These are phyloP conservation scores for Cerastis leucographa DNA, from an alignment of 2,888 invertebrate species.

Conservation along the genomic window DNA sequence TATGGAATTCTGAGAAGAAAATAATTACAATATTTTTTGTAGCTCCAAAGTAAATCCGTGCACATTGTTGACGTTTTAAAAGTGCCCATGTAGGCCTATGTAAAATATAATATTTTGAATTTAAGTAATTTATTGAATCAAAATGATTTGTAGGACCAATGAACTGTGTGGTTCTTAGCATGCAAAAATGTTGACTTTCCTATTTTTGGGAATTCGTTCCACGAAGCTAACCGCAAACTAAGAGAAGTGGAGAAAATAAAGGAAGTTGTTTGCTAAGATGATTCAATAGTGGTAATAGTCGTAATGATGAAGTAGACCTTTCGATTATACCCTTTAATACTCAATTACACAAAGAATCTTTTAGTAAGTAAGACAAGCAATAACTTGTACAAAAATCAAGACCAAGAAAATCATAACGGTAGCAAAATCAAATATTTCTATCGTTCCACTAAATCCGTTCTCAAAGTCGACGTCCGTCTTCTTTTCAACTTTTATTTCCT, in stretches of 20 bases:
- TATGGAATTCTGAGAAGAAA: not conserved
- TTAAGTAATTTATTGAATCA: slow-evolving; percentile 16
- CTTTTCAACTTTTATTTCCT: slow-evolving; percentile 66
- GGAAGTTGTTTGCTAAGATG: not conserved
- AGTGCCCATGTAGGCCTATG: too few species aligned
- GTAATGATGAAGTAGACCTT: not conserved
- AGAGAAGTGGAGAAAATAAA: not conserved
- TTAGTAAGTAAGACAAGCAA: not conserved
- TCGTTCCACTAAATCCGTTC: slow-evolving; percentile 47
- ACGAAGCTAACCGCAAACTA: not conserved
- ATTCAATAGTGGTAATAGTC: not conserved
- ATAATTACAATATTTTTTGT: too few species aligned
- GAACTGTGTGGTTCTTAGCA: not conserved
- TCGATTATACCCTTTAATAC: not conserved
- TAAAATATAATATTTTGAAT: too few species aligned
- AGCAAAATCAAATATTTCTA: slow-evolving; percentile 49
- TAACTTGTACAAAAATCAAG: not conserved
- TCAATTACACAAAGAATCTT: not conserved
- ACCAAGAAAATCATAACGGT: slow-evolving; percentile 29
- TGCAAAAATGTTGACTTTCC: not conserved
- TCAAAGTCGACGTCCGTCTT: slow-evolving; percentile 57
- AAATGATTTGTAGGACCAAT: slow-evolving; percentile 1
- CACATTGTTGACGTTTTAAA: too few species aligned
- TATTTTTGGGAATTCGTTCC: not conserved
- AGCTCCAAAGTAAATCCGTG: too few species aligned